Evolutionary conservation across 2,888 invertebrate species (phyloP).

Genomic region (Nipponacmea schrenckii): DNA sequence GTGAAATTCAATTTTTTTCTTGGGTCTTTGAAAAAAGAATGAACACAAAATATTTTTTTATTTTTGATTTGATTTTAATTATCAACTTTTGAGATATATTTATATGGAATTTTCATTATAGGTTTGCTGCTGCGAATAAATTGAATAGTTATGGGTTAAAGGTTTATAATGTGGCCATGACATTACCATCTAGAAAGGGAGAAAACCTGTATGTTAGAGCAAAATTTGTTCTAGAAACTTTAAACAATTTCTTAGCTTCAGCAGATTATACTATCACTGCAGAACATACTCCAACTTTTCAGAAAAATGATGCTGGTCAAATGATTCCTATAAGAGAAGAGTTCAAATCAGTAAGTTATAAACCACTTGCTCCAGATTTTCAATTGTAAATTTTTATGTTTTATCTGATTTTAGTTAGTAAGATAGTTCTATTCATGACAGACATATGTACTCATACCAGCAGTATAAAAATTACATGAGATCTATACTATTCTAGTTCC

Average conservation of each 20-base stretch:
- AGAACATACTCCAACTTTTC: constrained; percentile 51
- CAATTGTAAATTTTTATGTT: no score
- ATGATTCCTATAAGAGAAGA: constrained; percentile 37
- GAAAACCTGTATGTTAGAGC: constrained; percentile 55
- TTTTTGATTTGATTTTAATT: no score
- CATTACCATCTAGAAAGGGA: constrained; percentile 47
- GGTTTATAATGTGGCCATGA: constrained; percentile 47
- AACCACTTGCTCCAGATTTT: no score
- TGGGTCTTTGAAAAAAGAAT: no score
- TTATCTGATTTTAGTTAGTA: no score
- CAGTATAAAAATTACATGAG: no score
- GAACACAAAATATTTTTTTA: no score
- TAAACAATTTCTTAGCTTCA: constrained; percentile 59
- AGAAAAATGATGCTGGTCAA: constrained; percentile 41
- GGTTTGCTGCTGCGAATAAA: constrained; percentile 46
- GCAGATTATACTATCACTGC: constrained; percentile 51
- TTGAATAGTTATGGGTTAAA: constrained; percentile 40
- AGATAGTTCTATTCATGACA: no score
- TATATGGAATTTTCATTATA: constrained; percentile 25
- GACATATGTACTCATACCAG: no score
- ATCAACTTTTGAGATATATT: no score
- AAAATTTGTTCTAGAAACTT: constrained; percentile 58
- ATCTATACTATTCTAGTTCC: no score
- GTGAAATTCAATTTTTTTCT: no score
- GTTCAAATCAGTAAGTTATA: constrained; percentile 38